Percentiles rank a stretch among this genome's conserved stretches.
Evolutionary conservation across 2,113 vertebrate species (phyloP).

Genomic region (Calyptommatus sinebrachiatus): DNA sequence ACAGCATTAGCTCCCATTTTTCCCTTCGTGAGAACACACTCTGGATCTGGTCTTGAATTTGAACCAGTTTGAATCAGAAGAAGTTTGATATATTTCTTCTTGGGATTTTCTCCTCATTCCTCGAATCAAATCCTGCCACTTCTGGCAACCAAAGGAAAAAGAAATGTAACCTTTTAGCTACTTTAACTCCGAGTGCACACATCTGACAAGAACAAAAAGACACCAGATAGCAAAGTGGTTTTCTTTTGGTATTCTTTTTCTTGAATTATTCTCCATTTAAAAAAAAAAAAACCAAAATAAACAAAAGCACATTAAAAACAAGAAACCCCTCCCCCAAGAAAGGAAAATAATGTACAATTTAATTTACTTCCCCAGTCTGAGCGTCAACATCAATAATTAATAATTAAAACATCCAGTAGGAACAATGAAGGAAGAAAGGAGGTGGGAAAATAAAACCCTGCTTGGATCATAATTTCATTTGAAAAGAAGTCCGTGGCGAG

Average conservation of each 20-base stretch:
- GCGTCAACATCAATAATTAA: slow-evolving; percentile 36
- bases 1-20: no score
- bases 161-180: not conserved
- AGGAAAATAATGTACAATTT: slow-evolving; percentile 45
- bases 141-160: not conserved
- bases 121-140: not conserved
- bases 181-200: no score
- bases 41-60: no score
- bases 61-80: no score
- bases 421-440: not conserved
- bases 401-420: slow-evolving; percentile 26
- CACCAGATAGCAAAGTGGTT: not conserved
- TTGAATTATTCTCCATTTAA: slow-evolving; percentile 14
- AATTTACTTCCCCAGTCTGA: slow-evolving; percentile 51
- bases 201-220: not conserved
- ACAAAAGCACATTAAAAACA: slow-evolving; percentile 23
- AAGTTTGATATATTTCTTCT: no score
- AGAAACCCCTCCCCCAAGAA: slow-evolving; percentile 10
- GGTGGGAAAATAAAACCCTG: not conserved
- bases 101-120: not conserved
- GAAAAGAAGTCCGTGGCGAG: not conserved
- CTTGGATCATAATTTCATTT: not conserved
- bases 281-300: slow-evolving; percentile 28
- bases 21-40: no score
- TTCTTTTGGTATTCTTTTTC: slow-evolving; percentile 15